Conservation (phyloP, 1,140 invertebrate genomes). For the Polypedilum vanderplanki region DNA sequence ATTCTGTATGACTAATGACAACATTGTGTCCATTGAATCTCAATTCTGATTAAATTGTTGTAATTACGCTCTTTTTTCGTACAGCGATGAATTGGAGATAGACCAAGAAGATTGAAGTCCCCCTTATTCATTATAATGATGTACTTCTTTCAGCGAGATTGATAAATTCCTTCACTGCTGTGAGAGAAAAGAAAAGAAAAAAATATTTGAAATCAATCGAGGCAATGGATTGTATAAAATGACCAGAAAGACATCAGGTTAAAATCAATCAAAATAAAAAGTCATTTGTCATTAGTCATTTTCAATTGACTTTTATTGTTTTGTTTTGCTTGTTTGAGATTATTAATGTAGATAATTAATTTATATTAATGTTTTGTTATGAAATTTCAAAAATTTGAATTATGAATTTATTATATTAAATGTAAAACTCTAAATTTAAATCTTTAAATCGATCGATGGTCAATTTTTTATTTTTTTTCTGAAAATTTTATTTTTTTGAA, state of each 20-base stretch:
- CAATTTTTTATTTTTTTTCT: too few species aligned
- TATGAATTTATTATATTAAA: too few species aligned
- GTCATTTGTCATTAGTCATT: slow-evolving; percentile 12
- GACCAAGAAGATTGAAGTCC: slow-evolving; percentile 12
- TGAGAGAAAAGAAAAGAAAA: neutral
- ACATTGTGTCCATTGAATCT: slow-evolving; percentile 21
- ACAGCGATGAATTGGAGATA: neutral
- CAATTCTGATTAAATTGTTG: slow-evolving; percentile 14
- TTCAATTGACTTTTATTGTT: neutral
- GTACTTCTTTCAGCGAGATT: neutral
- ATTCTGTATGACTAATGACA: slow-evolving; percentile 26
- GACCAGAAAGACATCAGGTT: neutral
- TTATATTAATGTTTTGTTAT: too few species aligned
- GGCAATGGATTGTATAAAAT: neutral
- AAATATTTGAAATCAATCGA: slow-evolving; percentile 1
- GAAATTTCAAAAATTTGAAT: too few species aligned
- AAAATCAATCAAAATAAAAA: slow-evolving; percentile 28
- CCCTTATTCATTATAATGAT: neutral
- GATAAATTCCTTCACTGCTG: slow-evolving; percentile 19
- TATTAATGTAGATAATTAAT: neutral
- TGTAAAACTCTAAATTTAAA: too few species aligned
- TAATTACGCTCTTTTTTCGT: neutral
- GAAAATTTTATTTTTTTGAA: too few species aligned
- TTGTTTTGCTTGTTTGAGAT: neutral
- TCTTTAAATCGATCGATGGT: too few species aligned